Evolutionary conservation across 2,797 vertebrate species (phyloP), one percentile per base, ranked within the genome.

Genomic region (Microchirus variegatus): DNA sequence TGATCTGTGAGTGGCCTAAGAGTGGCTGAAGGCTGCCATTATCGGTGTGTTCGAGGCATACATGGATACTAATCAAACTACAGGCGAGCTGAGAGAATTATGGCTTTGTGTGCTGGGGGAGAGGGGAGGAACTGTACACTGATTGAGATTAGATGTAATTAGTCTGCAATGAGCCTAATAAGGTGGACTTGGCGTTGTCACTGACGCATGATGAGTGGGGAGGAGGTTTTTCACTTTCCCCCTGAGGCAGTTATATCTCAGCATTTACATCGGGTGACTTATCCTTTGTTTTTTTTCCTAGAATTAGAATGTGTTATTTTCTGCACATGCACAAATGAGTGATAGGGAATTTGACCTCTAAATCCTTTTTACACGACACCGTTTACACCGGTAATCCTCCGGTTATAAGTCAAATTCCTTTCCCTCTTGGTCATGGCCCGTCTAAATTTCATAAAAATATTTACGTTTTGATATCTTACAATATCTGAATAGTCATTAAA

Each of bases 21-120:
- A 78, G 82, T 68, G 84, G 81, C 85, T 73, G 78, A 86, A 74
- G 83, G 81, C 84, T 83, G 83, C 84, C 84, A 85, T 89, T 88
- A 89, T 80, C 83, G 82, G 76, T 83, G 77, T 12, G 83, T 86
- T 84, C 70, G 81, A 75, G 80, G 82, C 66, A 71, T 82, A 84
- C 83, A 87, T 70, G 79, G 86, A 83, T 78, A 83, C 84, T 87
- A 88, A 89, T 92, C 87, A 89, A 89, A 90, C 87, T 78, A 83
- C 74, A 79, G 82, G 77, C 67, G 51, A 82, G 77, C 77, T 80
- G 54, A 67, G 73, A 85, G 81, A 86, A 84, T 83, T 82, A 90
- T 88, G 80, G 80, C 74, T 82, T 75, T 73, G 78, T 84, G 81
- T 77, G 82, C 71, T 73, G 46, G 63, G 73, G 82, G 78, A 70